Conservation (phyloP, 2,797 vertebrate genomes). For the Crocodylus rhombifer region DNA sequence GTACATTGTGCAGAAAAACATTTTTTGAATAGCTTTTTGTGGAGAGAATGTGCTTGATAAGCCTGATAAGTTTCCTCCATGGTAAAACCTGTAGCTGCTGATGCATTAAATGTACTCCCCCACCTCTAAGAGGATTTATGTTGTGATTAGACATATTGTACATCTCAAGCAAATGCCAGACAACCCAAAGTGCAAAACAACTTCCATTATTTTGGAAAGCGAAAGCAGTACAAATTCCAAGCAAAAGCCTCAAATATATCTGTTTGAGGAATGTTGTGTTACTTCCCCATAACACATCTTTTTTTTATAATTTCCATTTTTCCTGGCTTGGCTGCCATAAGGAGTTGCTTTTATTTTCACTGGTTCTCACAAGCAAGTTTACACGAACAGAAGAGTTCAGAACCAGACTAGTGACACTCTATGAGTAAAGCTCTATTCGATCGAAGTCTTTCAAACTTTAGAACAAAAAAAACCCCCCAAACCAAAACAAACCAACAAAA, state of each 20-base stretch:
- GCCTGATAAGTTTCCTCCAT: neutral
- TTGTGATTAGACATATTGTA: constrained; percentile 1
- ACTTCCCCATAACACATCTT: constrained; percentile 45
- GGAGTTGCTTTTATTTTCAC: constrained; percentile 41
- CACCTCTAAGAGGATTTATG: neutral
- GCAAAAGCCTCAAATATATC: constrained; percentile 59
- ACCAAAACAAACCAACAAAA: constrained; percentile 67
- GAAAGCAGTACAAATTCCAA: constrained; percentile 65
- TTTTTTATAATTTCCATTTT: constrained; percentile 46
- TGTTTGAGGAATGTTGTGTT: constrained; percentile 35
- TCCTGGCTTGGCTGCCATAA: constrained; percentile 23
- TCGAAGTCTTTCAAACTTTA: constrained; percentile 56
- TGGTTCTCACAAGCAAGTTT: constrained; percentile 11
- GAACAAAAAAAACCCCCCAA: neutral
- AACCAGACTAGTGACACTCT: neutral
- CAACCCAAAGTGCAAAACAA: constrained; percentile 48
- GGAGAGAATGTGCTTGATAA: constrained; percentile 7
- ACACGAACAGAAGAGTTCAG: neutral
- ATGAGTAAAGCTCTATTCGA: neutral
- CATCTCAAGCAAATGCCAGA: neutral
- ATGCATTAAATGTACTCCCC: neutral
- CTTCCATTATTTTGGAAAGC: constrained; percentile 70
- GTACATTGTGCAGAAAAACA: constrained; percentile 1
- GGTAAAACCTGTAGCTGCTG: constrained; percentile 26
- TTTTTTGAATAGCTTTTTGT: constrained; percentile 3